Percentiles rank a stretch among this genome's conserved stretches.
Evolutionary conservation across 2,113 vertebrate genomes (phyloP).

Genomic region (Petaurus breviceps): DNA sequence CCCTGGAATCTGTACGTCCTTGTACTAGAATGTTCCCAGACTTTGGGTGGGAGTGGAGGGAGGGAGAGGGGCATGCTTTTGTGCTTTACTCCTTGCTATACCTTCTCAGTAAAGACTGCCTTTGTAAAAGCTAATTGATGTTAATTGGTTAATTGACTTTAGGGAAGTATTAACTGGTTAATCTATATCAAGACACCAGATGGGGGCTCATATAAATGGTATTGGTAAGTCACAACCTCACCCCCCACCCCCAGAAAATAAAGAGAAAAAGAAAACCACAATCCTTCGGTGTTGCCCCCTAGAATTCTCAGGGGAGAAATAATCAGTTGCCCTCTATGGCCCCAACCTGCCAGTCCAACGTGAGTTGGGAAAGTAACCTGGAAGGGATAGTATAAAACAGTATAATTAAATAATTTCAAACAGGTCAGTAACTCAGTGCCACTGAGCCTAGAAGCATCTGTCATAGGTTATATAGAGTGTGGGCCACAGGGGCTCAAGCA

Average conservation of each 20-base stretch:
- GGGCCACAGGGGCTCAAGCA: neutral
- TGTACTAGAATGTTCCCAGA: neutral
- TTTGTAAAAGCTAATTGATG: neutral
- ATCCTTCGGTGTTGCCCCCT: neutral
- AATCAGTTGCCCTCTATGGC: neutral
- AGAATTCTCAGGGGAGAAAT: neutral
- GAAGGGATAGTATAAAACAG: neutral
- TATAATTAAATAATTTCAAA: neutral
- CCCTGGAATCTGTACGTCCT: neutral
- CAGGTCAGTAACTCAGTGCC: neutral
- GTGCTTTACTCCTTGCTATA: neutral
- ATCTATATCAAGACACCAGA: neutral
- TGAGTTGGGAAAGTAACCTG: neutral
- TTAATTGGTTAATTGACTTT: neutral
- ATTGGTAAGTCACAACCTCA: neutral
- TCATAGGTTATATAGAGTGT: neutral
- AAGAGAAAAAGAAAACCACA: neutral
- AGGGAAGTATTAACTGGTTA: neutral
- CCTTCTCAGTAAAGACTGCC: neutral
- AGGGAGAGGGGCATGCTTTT: neutral
- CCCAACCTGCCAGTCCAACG: neutral
- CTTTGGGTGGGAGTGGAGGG: neutral
- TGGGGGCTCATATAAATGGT: neutral
- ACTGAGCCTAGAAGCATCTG: neutral
- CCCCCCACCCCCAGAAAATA: neutral